Conservation (phyloP, 2,888 invertebrate species). For the Bellardia pandia region DNA sequence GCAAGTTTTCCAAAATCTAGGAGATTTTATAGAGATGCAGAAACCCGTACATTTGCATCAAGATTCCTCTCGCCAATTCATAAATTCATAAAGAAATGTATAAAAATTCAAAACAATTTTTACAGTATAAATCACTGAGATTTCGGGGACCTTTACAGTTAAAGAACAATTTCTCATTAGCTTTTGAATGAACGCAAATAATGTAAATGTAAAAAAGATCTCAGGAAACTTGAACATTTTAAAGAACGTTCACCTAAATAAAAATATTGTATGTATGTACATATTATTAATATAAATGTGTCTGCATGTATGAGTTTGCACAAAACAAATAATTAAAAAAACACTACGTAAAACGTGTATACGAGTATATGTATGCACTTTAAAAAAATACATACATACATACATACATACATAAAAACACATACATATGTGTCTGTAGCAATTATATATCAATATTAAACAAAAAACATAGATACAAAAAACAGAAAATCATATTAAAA, state of each 20-base stretch:
- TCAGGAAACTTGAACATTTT: neutral
- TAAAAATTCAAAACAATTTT: too few relatives aligned
- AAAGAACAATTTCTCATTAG: too few relatives aligned
- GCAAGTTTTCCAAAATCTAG: too few relatives aligned
- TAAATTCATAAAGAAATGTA: too few relatives aligned
- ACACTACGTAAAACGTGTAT: neutral
- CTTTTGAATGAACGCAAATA: too few relatives aligned
- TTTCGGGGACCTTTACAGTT: too few relatives aligned
- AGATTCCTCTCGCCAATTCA: too few relatives aligned
- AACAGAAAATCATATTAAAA: neutral
- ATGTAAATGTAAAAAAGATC: too few relatives aligned
- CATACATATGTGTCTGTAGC: slow-evolving; percentile 6
- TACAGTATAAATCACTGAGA: too few relatives aligned
- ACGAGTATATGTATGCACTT: neutral
- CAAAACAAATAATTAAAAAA: slow-evolving; percentile 5
- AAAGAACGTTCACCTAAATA: neutral
- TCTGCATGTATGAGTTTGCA: slow-evolving; percentile 13
- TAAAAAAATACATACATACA: slow-evolving; percentile 10
- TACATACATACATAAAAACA: slow-evolving; percentile 34
- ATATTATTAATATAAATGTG: neutral
- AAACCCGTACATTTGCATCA: too few relatives aligned
- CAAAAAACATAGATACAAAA: neutral
- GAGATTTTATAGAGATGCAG: too few relatives aligned
- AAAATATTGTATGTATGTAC: neutral
- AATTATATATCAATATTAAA: too few relatives aligned